These are phyloP conservation scores for Panagrolaimus sp. DNA, from an alignment of 1,140 invertebrate genomes.

Conservation along the genomic window DNA sequence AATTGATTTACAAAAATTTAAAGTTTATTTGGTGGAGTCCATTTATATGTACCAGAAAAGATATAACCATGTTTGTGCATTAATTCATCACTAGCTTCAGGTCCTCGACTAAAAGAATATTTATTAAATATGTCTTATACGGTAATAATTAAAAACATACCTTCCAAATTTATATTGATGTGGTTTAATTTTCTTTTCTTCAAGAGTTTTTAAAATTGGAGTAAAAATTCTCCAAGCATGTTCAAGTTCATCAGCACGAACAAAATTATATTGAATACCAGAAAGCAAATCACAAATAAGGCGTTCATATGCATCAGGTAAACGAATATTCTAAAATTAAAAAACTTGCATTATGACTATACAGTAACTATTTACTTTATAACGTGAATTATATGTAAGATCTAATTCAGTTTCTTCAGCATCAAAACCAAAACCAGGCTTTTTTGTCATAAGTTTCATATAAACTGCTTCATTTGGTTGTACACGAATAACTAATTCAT, in stretches of 20 bases:
- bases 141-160: too few species aligned
- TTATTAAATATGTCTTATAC: constrained; percentile 38
- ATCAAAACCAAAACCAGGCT: constrained; percentile 90
- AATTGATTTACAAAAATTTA: constrained; percentile 16
- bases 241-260: constrained; percentile 82
- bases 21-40: constrained; percentile 62
- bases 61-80: constrained; percentile 74
- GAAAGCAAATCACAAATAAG: constrained; percentile 93
- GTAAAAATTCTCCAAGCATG: constrained; percentile 99
- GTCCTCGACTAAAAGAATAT: constrained; percentile 67
- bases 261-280: constrained; percentile 97
- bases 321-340: constrained; percentile 67
- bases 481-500: constrained; percentile 94
- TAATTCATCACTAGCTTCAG: constrained; percentile 77
- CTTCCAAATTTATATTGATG: constrained; percentile 72
- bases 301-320: constrained; percentile 95
- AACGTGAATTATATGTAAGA: constrained; percentile 83
- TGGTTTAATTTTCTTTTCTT: constrained; percentile 71
- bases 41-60: constrained; percentile 93
- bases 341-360: constrained; percentile 30
- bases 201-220: constrained; percentile 81
- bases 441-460: constrained; percentile 96
- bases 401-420: constrained; percentile 96
- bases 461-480: constrained; percentile 98
- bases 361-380: constrained; percentile 66